Evolutionary conservation across 2,888 invertebrate species (phyloP), one percentile per base, ranked within the genome.

Genomic region (Lobophora halterata): DNA sequence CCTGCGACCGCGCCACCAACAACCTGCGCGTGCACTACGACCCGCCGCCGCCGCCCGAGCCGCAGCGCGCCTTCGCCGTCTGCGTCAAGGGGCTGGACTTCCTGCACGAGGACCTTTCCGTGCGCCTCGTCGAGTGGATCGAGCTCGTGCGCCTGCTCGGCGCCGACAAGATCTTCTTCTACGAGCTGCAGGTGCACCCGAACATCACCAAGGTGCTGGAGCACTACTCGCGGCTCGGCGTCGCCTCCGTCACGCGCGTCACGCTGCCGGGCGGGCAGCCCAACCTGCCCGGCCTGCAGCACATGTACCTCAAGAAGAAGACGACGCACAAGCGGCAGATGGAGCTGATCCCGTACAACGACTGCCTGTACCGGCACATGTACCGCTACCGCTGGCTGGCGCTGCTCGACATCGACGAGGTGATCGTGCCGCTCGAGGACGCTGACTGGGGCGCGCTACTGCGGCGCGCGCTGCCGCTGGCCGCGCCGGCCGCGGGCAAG

Each of bases 1-100:
- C 92, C 16, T 97, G 97, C 80, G 95, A 96, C 71, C 93, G 92
- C 49, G 93, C 96, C 10, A 93, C 93, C 20, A 97, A 95, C 65
- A 95, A 95, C 73, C 77, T 97, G 44, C 88, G 93, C 38, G 95
- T 97, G 1, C 93, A 95, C 58, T 93, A 94, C 79, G 92, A 95
- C 68, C 90, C 91, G 40, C 95, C 95, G 0, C 8, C 25, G 10
- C 16, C 52, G 18, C 62, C 14, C 65, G 23, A 82, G 2, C 79
- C 83, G 35, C 93, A 92, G 61, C 93, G 93, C 59, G 93, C 93
- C 12, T 97, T 97, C 70, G 97, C 96, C 1, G 96, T 97, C 1
- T 97, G 97, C 74, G 97, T 97, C 10, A 97, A 97, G 75, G 97
- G 98, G 0, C 86, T 98, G 34, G 97, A 97, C 77, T 98, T 97